phyloP scores from a whole-genome alignment of 2,888 invertebrate genomes.

The Pegoplata infirma region DNA sequence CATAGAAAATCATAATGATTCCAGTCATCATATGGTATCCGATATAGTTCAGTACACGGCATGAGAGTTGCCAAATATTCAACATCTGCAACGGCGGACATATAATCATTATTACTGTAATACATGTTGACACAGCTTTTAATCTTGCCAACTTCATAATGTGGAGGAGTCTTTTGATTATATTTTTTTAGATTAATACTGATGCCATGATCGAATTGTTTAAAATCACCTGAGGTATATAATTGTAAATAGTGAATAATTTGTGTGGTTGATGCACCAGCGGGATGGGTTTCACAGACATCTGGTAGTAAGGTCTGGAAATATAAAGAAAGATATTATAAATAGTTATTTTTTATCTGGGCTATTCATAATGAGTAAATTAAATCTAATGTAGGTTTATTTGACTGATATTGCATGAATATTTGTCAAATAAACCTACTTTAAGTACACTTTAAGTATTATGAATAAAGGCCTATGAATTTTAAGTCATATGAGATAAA shows the following conservation, averaged over 20 bases:
- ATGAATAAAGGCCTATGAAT: too few species aligned
- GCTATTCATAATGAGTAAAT: too few species aligned
- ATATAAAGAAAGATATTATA: conserved; percentile 67
- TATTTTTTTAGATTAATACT: conserved; percentile 80
- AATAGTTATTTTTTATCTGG: too few species aligned
- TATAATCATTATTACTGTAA: conserved; percentile 83
- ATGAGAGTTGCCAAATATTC: conserved; percentile 77
- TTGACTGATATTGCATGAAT: too few species aligned
- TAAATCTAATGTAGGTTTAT: too few species aligned
- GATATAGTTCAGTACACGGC: conserved; percentile 79
- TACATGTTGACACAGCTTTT: conserved; percentile 83
- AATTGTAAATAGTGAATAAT: conserved; percentile 86
- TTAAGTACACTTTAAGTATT: too few species aligned
- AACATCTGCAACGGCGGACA: conserved; percentile 81
- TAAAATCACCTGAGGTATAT: conserved; percentile 79
- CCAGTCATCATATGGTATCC: conserved; percentile 80
- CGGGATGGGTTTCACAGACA: conserved; percentile 83
- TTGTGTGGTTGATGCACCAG: conserved; percentile 84
- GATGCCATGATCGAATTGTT: conserved; percentile 81
- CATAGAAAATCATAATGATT: conserved; percentile 86
- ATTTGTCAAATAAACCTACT: too few species aligned
- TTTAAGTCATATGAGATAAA: too few species aligned
- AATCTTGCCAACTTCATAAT: conserved; percentile 80
- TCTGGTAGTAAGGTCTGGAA: conserved; percentile 83
- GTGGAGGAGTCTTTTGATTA: conserved; percentile 80